These are phyloP conservation scores for Zaprionus bogoriensis DNA, from an alignment of 2,888 invertebrate genomes.

Conservation along the genomic window DNA sequence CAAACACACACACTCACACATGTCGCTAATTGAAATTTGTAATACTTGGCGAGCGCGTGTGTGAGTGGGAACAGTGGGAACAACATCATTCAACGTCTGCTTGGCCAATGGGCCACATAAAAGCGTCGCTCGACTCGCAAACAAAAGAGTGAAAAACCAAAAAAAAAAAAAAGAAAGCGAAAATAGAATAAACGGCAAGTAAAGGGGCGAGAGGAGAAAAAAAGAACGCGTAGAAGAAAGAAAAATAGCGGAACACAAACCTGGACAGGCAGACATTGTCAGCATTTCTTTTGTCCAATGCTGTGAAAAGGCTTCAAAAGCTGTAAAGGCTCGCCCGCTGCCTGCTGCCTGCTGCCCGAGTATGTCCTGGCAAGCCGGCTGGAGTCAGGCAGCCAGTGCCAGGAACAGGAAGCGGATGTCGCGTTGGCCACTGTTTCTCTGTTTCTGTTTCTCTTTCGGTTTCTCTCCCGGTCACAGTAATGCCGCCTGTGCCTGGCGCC, in stretches of 20 bases:
- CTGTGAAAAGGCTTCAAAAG: conserved; percentile 75
- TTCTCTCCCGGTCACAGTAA: conserved; percentile 22
- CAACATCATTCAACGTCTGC: conserved; percentile 48
- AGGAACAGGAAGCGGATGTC: conserved; percentile 74
- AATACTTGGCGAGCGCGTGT: conserved; percentile 38
- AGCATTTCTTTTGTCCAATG: conserved; percentile 65
- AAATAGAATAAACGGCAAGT: background rate
- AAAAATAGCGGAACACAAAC: conserved; percentile 55
- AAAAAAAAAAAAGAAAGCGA: background rate
- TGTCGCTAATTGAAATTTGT: conserved; percentile 72
- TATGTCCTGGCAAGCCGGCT: background rate
- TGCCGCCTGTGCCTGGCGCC: conserved; percentile 34
- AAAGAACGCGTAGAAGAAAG: conserved; percentile 46
- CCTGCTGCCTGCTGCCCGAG: too few relatives aligned
- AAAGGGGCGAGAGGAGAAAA: background rate
- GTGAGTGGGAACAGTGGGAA: background rate
- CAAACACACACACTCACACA: conserved; percentile 18
- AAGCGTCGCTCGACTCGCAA: conserved; percentile 32
- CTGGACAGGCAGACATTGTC: conserved; percentile 67
- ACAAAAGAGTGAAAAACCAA: conserved; percentile 30
- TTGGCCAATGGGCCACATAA: conserved; percentile 58
- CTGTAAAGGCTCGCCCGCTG: conserved; percentile 41
- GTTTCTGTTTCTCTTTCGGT: conserved; percentile 52
- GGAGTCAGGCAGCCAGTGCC: conserved; percentile 36
- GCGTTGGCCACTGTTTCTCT: conserved; percentile 69